Evolutionary conservation across 1,140 invertebrate genomes (phyloP).

Genomic region (Fopius arisanus): DNA sequence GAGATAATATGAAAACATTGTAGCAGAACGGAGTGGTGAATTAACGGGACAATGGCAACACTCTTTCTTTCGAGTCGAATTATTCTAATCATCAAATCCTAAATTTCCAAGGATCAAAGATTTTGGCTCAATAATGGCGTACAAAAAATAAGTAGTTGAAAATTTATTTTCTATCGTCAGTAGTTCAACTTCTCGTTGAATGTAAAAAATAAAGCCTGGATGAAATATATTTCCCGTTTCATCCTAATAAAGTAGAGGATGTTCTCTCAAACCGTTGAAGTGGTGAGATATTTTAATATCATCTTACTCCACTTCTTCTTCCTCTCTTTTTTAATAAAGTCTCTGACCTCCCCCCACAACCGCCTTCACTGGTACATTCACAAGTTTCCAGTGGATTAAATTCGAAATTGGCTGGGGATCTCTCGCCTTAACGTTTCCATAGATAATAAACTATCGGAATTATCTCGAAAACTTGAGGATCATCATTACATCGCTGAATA

Average conservation of each 20-base stretch:
- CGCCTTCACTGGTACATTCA: not conserved
- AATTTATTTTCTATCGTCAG: no score
- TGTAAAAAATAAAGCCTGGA: no score
- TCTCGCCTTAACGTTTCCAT: not conserved
- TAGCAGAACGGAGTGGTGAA: no score
- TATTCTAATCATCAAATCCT: no score
- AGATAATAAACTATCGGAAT: slow-evolving; percentile 22
- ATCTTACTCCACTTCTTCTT: slow-evolving; percentile 14
- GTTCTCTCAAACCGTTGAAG: slow-evolving; percentile 21
- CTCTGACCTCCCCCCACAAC: not conserved
- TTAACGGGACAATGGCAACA: no score
- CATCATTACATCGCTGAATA: not conserved
- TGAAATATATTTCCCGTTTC: not conserved
- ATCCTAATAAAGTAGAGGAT: not conserved
- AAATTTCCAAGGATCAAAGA: no score
- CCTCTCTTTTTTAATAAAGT: slow-evolving; percentile 27
- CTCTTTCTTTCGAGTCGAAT: no score
- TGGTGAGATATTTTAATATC: slow-evolving; percentile 32
- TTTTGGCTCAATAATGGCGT: no score
- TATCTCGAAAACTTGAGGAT: slow-evolving; percentile 17
- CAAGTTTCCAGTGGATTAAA: slow-evolving; percentile 26
- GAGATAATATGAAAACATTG: no score
- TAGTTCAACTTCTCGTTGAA: no score
- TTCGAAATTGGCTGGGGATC: slow-evolving; percentile 23
- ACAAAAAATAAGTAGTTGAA: no score